phyloP scores from a whole-genome alignment of 2,888 invertebrate species.

The Myathropa florea region DNA sequence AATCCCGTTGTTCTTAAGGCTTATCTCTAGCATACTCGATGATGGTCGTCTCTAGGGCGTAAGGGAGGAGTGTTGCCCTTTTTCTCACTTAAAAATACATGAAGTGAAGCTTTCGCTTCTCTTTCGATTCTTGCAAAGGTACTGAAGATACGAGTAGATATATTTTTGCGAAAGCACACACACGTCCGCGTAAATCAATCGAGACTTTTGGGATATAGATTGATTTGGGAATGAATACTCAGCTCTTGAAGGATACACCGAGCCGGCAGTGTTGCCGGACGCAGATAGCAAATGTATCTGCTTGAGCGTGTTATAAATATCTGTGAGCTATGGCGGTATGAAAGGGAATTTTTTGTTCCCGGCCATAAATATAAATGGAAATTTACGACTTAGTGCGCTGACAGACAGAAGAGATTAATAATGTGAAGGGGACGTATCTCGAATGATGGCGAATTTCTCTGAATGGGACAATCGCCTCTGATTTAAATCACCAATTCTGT shows the following conservation, averaged over 20 bases:
- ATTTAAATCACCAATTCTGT: background rate
- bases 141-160: constrained; percentile 32
- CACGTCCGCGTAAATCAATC: background rate
- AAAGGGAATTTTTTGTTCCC: constrained; percentile 7
- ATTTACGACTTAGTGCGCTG: constrained; percentile 9
- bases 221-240: background rate
- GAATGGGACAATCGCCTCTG: background rate
- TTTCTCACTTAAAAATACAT: constrained; percentile 64
- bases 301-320: constrained; percentile 33
- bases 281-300: background rate
- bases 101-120: constrained; percentile 29
- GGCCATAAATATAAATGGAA: constrained; percentile 35
- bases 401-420: constrained; percentile 36
- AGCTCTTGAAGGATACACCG: background rate
- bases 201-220: background rate
- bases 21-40: constrained; percentile 52
- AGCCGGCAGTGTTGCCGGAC: background rate
- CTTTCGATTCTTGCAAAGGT: background rate
- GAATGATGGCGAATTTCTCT: background rate
- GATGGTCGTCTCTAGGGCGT: constrained; percentile 60
- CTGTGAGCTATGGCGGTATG: constrained; percentile 4
- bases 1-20: constrained; percentile 65
- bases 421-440: background rate
- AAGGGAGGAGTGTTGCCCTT: constrained; percentile 11
- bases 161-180: no score